Percentiles rank a stretch among this genome's conserved stretches.
Conservation (phyloP, 2,113 vertebrate genomes). For the Bubo blakistoni region DNA sequence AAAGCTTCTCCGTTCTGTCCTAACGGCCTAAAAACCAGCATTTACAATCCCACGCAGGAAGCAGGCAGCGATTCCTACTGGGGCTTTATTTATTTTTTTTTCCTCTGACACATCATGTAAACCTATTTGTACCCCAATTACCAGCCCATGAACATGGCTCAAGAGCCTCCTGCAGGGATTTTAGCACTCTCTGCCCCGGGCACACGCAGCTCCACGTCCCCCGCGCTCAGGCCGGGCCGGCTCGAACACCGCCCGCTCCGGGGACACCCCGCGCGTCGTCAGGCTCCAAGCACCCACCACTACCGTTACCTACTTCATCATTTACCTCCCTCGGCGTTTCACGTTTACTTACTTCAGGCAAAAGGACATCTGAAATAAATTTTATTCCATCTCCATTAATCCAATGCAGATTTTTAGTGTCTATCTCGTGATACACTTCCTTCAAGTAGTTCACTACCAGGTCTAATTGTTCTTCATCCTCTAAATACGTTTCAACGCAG, state of each 20-base stretch:
- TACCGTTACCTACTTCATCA: neutral
- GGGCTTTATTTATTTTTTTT: too few relatives aligned
- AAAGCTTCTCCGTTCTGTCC: neutral
- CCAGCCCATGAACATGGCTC: neutral
- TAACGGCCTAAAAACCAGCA: neutral
- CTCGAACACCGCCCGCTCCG: neutral
- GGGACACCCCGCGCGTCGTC: neutral
- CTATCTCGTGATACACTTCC: slow-evolving; percentile 68
- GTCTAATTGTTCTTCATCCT: slow-evolving; percentile 88
- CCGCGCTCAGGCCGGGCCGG: too few relatives aligned
- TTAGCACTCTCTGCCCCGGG: too few relatives aligned
- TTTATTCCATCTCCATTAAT: slow-evolving; percentile 71
- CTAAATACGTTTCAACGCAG: slow-evolving; percentile 82
- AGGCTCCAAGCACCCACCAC: rapidly evolving
- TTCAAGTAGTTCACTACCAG: slow-evolving; percentile 83
- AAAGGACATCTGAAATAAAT: slow-evolving; percentile 87
- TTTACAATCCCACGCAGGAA: neutral
- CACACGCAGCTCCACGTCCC: neutral
- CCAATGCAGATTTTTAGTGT: slow-evolving; percentile 12
- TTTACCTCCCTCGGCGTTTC: rapidly evolving
- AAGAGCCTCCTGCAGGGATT: neutral
- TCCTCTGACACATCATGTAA: rapidly evolving
- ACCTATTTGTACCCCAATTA: rapidly evolving
- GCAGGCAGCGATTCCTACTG: rapidly evolving
- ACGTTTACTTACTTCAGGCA: slow-evolving; percentile 82